A percentile compares a stretch with the other conserved stretches of the same genome.
phyloP scores from a whole-genome alignment of 1,140 invertebrate genomes.

The Centruroides sculpturatus region DNA sequence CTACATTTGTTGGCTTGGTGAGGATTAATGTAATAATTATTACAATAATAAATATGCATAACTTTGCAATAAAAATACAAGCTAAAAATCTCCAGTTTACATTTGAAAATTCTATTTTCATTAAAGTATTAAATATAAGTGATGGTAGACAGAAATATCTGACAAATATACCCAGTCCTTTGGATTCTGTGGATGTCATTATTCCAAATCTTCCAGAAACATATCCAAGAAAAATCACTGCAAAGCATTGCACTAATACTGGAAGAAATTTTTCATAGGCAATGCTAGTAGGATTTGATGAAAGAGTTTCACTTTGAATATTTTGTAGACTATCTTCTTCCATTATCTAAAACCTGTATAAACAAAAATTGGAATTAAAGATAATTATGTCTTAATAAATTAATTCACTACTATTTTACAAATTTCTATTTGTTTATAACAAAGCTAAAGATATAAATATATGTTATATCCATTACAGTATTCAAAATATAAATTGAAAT shows the following conservation, averaged over 20 bases:
- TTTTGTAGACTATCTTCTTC: no score
- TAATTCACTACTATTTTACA: no score
- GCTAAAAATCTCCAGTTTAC: conserved; percentile 81
- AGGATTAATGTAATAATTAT: conserved; percentile 60
- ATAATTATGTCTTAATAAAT: no score
- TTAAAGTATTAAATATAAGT: conserved; percentile 79
- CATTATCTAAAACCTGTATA: no score
- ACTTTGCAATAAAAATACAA: conserved; percentile 71
- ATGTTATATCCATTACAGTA: no score
- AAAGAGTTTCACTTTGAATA: no score
- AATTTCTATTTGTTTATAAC: no score
- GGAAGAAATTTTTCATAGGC: conserved; percentile 30
- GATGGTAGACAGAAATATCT: conserved; percentile 84
- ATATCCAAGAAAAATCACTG: conserved; percentile 76
- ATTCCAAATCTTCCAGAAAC: conserved; percentile 18
- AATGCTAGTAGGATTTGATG: no score
- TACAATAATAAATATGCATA: conserved; percentile 68
- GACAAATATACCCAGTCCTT: conserved; percentile 40
- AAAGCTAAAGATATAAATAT: no score
- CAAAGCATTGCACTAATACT: conserved; percentile 79
- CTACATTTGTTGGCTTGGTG: conserved; percentile 60
- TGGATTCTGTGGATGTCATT: conserved; percentile 5
- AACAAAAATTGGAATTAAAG: no score
- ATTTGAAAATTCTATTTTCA: conserved; percentile 58
- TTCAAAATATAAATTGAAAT: no score